phyloP scores from a whole-genome alignment of 2,888 invertebrate genomes.

The Parthenolecanium corni region DNA sequence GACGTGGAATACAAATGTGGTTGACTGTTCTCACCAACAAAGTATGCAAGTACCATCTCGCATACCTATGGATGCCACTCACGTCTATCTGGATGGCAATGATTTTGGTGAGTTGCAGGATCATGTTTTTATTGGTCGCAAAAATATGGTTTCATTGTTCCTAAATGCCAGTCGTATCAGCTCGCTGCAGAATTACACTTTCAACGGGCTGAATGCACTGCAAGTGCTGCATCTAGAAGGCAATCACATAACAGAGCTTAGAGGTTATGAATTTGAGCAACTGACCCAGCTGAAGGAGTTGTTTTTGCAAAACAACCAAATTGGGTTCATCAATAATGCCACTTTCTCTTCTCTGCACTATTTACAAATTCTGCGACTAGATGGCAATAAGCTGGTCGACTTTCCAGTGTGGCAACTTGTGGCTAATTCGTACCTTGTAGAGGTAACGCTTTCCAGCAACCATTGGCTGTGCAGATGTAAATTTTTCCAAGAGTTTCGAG shows the following conservation, averaged over 20 bases:
- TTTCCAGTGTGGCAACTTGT: slow-evolving; percentile 61
- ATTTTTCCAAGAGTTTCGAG: slow-evolving; percentile 71
- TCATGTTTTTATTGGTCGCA: slow-evolving; percentile 79
- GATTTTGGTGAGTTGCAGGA: slow-evolving; percentile 70
- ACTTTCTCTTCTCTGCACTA: slow-evolving; percentile 67
- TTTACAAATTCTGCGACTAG: slow-evolving; percentile 65
- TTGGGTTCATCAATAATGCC: slow-evolving; percentile 64
- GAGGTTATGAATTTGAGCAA: slow-evolving; percentile 76
- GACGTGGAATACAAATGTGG: slow-evolving; percentile 83
- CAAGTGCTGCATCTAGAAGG: slow-evolving; percentile 73
- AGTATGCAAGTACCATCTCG: slow-evolving; percentile 66
- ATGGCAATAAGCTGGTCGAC: slow-evolving; percentile 69
- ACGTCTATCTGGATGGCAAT: slow-evolving; percentile 84
- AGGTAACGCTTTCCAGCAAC: slow-evolving; percentile 69
- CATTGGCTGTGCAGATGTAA: slow-evolving; percentile 85
- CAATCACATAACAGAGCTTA: slow-evolving; percentile 64
- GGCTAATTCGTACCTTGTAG: slow-evolving; percentile 53
- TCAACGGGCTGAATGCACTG: slow-evolving; percentile 68
- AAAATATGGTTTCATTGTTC: slow-evolving; percentile 73
- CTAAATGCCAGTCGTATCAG: slow-evolving; percentile 76
- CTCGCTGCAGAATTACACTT: slow-evolving; percentile 78
- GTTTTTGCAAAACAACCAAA: slow-evolving; percentile 73
- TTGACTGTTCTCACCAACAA: slow-evolving; percentile 74
- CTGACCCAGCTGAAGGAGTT: slow-evolving; percentile 66
- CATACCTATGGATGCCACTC: slow-evolving; percentile 89